Base-by-base conservation (phyloP, 1,140 invertebrate genomes). In the Lordiphosa stackelbergi region DNA sequence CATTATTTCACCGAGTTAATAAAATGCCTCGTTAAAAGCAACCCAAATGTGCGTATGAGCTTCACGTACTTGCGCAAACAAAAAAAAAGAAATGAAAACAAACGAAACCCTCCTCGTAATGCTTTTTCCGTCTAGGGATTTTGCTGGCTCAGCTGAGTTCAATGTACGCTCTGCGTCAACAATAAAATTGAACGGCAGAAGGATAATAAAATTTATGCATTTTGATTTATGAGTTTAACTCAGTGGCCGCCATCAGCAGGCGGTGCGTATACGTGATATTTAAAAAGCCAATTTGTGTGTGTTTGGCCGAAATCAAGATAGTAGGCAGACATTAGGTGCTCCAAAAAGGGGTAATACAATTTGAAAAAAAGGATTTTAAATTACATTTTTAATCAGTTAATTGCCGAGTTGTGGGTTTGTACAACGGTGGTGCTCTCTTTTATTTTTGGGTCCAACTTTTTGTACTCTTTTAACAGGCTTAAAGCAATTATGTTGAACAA, bases 1-100 rank as follows among this genome's bases (percentile, higher is more conserved):
- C 48, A 72, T 43, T 66, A 56, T 62, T 73, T 71, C 62, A 56
- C 43, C 36, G 13, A 77, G 63, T 69, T 77, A 68, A 77, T 72
- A 68, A 77, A 77, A 68, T 64, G 46, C 28, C 24, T 49, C 57
- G 54, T 77, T 72, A 77, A 77, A 64, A 64, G 54, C 46, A 36
- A 40, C n/a, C 40, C 38, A 65, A 74, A 53, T 61, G 58, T 70
- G 51, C 53, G 31, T 61, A 43, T 55, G 41, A 53, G 61, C 43
- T 31, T 11, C 13, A 46, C 31, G 10, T 52, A 42, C 54, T 46
- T 41, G 6, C 24, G 5, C 16, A n/a, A 16, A 16, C 2, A 12
- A n/a, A 22, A 12, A n/a, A 4, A 31, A 11, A n/a, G 24, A 28
- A 54, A 10, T 5, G 2, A n/a, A n/a, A 6, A 57, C 13, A 38